These are phyloP conservation scores for Papilio glaucus DNA, from an alignment of 1,140 invertebrate species.

Conservation along the genomic window DNA sequence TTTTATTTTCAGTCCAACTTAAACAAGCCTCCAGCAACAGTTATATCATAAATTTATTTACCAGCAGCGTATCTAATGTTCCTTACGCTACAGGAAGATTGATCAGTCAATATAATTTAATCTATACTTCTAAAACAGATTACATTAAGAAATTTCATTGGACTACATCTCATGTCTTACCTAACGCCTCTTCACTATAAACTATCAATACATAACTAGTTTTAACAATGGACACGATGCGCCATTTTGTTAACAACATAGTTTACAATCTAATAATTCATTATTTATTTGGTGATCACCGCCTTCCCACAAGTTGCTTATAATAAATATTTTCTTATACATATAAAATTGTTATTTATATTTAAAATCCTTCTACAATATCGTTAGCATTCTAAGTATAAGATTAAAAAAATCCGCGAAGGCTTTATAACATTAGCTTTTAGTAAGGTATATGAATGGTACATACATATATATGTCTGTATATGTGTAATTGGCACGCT, in stretches of 20 bases:
- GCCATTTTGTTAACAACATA: conserved; percentile 36
- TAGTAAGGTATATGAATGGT: background rate
- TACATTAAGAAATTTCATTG: background rate
- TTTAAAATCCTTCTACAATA: conserved; percentile 43
- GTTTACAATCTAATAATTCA: conserved; percentile 50
- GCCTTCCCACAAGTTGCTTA: conserved; percentile 48
- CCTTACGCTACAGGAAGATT: background rate
- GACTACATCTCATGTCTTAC: background rate
- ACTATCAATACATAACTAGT: conserved; percentile 11
- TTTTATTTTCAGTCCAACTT: background rate
- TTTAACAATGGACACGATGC: conserved; percentile 39
- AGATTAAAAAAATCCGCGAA: background rate
- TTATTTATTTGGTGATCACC: conserved; percentile 53
- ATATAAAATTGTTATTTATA: conserved; percentile 50
- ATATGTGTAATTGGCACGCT: background rate
- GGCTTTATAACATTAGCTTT: background rate
- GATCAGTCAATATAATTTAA: conserved; percentile 27
- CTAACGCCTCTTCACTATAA: background rate
- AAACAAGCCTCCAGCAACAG: conserved; percentile 53
- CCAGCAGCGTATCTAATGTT: background rate
- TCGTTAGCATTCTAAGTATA: conserved; percentile 15
- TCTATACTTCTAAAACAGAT: conserved; percentile 13
- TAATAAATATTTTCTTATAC: conserved; percentile 48
- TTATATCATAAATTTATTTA: conserved; percentile 37
- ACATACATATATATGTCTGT: background rate